phyloP scores from a whole-genome alignment of 2,797 vertebrate species.

The Clarias platycephalus region DNA sequence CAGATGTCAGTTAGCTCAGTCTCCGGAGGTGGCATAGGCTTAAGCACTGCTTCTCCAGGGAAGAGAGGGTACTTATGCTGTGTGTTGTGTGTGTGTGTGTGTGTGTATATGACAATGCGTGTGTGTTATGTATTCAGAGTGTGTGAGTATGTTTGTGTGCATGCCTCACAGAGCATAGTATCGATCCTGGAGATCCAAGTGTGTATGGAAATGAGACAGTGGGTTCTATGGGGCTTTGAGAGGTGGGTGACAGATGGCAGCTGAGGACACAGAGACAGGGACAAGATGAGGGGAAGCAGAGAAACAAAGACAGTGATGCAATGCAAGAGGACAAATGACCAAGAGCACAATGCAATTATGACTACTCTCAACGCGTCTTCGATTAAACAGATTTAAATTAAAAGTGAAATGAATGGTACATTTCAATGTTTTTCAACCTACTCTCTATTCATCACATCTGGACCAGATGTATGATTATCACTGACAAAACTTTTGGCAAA shows the following conservation, averaged over 20 bases:
- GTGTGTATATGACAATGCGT: slow-evolving; percentile 14
- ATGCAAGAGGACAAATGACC: slow-evolving; percentile 13
- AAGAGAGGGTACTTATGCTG: slow-evolving; percentile 27
- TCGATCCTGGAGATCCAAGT: slow-evolving; percentile 40
- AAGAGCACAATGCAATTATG: slow-evolving; percentile 1
- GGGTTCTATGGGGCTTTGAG: slow-evolving; percentile 24
- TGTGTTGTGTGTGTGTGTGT: background rate
- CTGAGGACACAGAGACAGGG: slow-evolving; percentile 27
- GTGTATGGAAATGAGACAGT: slow-evolving; percentile 37
- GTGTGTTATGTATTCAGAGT: slow-evolving; percentile 14
- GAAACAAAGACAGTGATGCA: slow-evolving; percentile 5
- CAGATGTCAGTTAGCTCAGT: slow-evolving; percentile 46
- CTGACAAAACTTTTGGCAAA: background rate
- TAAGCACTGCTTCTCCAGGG: slow-evolving; percentile 43
- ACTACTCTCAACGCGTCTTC: background rate
- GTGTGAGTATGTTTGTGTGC: slow-evolving; percentile 21
- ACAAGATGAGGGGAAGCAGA: slow-evolving; percentile 6
- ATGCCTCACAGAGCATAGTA: slow-evolving; percentile 29
- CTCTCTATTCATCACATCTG: background rate
- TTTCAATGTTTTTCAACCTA: background rate
- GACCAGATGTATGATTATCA: background rate
- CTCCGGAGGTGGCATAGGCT: slow-evolving; percentile 39
- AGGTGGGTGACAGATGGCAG: slow-evolving; percentile 36
- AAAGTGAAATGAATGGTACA: background rate
- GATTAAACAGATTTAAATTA: slow-evolving; percentile 5